Evolutionary conservation across 2,113 vertebrate genomes (phyloP).

Genomic region (Sarotherodon lohbergeri): DNA sequence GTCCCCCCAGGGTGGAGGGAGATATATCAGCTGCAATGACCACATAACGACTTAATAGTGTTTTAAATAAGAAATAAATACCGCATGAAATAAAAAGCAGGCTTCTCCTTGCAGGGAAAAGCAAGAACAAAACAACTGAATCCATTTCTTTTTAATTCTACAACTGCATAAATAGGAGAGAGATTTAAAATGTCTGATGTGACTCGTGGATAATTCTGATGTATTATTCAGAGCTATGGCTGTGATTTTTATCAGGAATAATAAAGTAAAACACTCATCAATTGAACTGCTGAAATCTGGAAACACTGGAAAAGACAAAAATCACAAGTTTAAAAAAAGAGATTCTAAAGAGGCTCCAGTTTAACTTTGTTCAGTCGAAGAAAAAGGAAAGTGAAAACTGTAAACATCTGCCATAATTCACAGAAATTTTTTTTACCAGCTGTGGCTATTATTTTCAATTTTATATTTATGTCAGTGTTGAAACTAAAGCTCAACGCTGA

Average conservation of each 20-base stretch:
- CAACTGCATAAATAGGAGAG: neutral
- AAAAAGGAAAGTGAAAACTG: neutral
- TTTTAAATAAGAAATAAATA: neutral
- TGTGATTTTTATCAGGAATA: neutral
- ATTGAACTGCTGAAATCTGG: neutral
- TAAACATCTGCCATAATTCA: neutral
- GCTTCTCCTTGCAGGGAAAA: neutral
- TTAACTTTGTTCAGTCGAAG: neutral
- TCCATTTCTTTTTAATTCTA: neutral
- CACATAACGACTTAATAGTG: neutral
- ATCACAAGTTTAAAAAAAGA: neutral
- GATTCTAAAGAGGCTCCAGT: neutral
- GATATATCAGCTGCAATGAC: conserved; percentile 84
- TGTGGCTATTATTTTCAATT: neutral
- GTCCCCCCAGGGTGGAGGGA: conserved; percentile 95
- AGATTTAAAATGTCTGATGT: neutral
- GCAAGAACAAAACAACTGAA: neutral
- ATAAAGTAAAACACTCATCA: neutral
- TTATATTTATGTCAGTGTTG: neutral
- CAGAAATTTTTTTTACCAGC: neutral
- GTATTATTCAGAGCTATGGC: neutral
- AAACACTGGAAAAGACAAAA: neutral
- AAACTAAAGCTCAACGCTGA: neutral
- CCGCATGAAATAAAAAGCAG: neutral
- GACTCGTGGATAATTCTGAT: neutral